Conservation (phyloP, 53 echinoderm and acorn worm genomes). For the Temnopleurus reevesii region DNA sequence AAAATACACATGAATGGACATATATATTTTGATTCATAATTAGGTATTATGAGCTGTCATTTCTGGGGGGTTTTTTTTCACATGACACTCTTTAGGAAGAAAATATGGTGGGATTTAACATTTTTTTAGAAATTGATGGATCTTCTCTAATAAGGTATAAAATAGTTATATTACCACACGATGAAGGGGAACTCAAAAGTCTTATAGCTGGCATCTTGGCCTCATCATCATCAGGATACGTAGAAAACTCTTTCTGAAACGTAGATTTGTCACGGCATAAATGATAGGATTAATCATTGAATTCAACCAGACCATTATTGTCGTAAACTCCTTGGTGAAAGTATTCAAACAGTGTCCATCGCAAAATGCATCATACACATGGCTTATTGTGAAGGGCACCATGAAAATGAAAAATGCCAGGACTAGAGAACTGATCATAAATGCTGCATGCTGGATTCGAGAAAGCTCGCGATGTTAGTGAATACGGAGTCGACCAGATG, state of each 20-base stretch:
- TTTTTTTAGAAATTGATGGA: too few relatives aligned
- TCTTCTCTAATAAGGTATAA: too few relatives aligned
- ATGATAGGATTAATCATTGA: not conserved
- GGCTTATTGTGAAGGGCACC: not conserved
- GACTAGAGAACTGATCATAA: not conserved
- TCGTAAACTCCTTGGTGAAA: not conserved
- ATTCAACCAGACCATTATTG: not conserved
- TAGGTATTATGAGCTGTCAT: too few relatives aligned
- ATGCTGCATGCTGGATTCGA: not conserved
- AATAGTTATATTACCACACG: too few relatives aligned
- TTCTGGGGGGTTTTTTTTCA: too few relatives aligned
- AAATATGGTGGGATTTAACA: too few relatives aligned
- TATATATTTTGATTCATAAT: too few relatives aligned
- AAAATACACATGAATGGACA: too few relatives aligned
- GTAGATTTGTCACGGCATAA: not conserved
- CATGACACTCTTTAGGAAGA: too few relatives aligned
- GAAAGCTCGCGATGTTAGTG: not conserved
- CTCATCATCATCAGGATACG: not conserved
- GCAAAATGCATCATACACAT: not conserved
- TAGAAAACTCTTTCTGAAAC: not conserved
- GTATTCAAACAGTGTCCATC: not conserved
- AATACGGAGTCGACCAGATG: not conserved
- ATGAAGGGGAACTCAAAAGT: too few relatives aligned
- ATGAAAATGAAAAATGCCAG: not conserved
- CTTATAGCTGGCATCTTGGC: too few relatives aligned